Conservation (phyloP, 2,797 vertebrate genomes). For the Phoeniculus purpureus region DNA sequence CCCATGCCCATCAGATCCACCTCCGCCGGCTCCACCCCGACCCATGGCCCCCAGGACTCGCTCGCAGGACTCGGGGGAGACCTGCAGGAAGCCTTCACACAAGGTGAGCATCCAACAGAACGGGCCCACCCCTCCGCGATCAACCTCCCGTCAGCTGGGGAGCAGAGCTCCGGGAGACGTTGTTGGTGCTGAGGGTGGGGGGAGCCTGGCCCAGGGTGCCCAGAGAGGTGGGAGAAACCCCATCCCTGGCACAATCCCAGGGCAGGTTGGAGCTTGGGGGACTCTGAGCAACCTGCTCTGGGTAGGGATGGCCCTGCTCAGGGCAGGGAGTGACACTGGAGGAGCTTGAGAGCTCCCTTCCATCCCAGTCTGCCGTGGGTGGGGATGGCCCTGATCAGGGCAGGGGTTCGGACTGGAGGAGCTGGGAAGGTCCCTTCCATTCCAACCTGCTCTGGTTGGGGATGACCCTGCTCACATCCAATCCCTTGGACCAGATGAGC, state of each 20-base stretch:
- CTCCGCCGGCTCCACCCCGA: constrained; percentile 92
- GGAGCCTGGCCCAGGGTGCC: rapidly evolving
- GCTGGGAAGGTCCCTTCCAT: no score
- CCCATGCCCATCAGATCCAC: constrained; percentile 92
- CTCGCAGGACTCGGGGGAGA: constrained; percentile 88
- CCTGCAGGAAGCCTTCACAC: constrained; percentile 90
- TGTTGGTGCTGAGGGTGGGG: rapidly evolving
- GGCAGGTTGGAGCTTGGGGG: neutral
- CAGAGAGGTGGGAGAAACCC: neutral
- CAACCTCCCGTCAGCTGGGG: rapidly evolving
- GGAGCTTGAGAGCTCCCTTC: rapidly evolving
- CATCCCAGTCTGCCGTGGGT: rapidly evolving
- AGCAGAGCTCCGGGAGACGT: no score
- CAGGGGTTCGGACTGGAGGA: no score
- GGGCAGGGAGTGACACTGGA: rapidly evolving
- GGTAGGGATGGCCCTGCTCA: neutral
- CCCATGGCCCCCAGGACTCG: constrained; percentile 89
- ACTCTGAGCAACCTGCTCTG: neutral
- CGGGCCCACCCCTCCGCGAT: neutral
- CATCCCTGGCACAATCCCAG: neutral
- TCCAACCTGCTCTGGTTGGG: no score
- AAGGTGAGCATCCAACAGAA: constrained; percentile 78
- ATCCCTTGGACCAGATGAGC: no score
- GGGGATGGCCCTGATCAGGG: no score
- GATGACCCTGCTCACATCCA: no score